These are phyloP conservation scores for Micoletzkya japonica DNA, from an alignment of 2,888 invertebrate species.

Conservation along the genomic window DNA sequence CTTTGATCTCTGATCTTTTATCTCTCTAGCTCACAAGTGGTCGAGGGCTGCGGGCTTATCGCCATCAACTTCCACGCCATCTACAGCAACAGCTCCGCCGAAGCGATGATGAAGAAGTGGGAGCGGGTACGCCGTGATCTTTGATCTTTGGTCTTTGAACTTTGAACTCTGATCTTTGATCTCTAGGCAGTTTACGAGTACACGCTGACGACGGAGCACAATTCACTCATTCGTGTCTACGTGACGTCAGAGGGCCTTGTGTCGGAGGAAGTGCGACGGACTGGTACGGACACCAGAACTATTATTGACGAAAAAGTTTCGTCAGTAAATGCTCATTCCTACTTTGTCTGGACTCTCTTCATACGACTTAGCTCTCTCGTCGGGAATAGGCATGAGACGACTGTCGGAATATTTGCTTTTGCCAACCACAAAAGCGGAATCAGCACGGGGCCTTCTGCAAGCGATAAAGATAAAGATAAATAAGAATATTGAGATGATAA, in stretches of 20 bases:
- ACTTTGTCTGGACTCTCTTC: too few relatives aligned
- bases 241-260: conserved; percentile 61
- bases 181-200: conserved; percentile 54
- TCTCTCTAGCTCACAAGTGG: conserved; percentile 51
- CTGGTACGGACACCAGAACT: too few relatives aligned
- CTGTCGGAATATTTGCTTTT: too few relatives aligned
- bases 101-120: conserved; percentile 60
- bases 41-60: conserved; percentile 54
- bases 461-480: too few relatives aligned
- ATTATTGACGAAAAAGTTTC: too few relatives aligned
- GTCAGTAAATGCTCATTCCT: too few relatives aligned
- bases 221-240: conserved; percentile 51
- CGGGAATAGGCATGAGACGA: too few relatives aligned
- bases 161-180: neutral
- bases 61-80: conserved; percentile 63
- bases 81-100: conserved; percentile 53
- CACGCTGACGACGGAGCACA: conserved; percentile 45
- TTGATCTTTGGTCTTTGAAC: neutral
- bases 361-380: too few relatives aligned
- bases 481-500: neutral
- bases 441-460: too few relatives aligned
- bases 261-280: conserved; percentile 60
- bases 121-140: conserved; percentile 38
- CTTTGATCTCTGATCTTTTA: neutral
- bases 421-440: too few relatives aligned